phyloP scores from a whole-genome alignment of 92 coral and sea anemone species.

The Palythoa grandis region DNA sequence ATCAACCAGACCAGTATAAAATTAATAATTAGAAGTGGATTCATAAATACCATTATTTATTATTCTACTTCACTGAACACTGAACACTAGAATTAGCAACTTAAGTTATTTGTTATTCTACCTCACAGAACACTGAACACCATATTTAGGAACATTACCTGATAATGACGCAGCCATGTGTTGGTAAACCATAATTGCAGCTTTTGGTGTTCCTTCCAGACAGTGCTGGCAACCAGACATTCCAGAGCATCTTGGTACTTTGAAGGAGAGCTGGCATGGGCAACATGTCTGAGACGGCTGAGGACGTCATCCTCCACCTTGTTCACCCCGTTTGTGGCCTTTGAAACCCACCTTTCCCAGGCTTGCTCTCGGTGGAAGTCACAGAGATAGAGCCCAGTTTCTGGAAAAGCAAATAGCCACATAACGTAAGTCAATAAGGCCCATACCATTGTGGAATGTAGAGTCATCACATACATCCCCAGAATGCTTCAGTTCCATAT shows the following conservation, averaged over 20 bases:
- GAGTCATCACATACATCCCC: slow-evolving; percentile 3
- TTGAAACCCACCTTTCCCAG: slow-evolving; percentile 18
- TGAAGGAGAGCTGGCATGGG: slow-evolving; percentile 22
- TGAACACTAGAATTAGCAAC: not conserved
- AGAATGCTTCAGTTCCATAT: not conserved
- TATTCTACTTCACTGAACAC: not conserved
- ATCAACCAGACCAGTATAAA: not conserved
- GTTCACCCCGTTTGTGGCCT: slow-evolving; percentile 2
- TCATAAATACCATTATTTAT: not conserved
- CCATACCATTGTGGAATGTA: slow-evolving; percentile 10
- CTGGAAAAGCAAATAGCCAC: not conserved
- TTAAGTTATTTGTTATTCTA: too few relatives aligned
- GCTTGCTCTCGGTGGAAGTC: slow-evolving; percentile 11
- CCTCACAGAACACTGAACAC: too few relatives aligned
- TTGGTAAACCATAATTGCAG: slow-evolving; percentile 1
- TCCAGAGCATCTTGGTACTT: slow-evolving; percentile 14
- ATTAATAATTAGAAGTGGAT: too few relatives aligned
- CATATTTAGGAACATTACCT: too few relatives aligned
- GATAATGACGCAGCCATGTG: too few relatives aligned
- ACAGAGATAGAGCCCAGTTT: slow-evolving; percentile 5
- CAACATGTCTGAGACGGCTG: not conserved
- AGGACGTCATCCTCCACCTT: slow-evolving; percentile 17
- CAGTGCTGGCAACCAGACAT: slow-evolving; percentile 9
- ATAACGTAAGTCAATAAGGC: not conserved
- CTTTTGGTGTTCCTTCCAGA: slow-evolving; percentile 1